Evolutionary conservation across 2,113 vertebrate genomes (phyloP), one percentile per base, ranked within the genome.

Genomic region (Sorex araneus): DNA sequence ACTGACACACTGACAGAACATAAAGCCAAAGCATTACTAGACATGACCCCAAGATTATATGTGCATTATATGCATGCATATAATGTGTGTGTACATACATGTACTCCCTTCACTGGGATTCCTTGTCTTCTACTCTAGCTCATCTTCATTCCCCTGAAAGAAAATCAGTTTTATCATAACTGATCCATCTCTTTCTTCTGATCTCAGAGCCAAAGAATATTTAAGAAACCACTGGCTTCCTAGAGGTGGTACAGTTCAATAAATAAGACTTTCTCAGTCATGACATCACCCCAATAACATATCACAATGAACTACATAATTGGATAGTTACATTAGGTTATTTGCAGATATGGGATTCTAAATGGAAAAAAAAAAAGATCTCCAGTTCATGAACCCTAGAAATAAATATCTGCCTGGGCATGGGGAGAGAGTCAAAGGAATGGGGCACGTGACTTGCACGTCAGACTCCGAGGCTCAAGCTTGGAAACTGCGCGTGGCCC

Each of bases 201-300:
- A 28, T 73, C 84, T 91, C 71, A 76, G 64, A 27, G 28, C 40
- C 71, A 79, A 67, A 89, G 76, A 81, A 80, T 23, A 85, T 36
- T 75, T 79, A 40, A 54, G 75, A 91, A 91, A 54, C 36, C 43
- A 34, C 47, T 19, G 9, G 19, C 36, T 71, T 32, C 28, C 30
- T 30, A 0, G 13, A 81, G 21, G 21, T 40, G 32, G 1, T 47
- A 7, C 40, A 45, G 27, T 70, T 23, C 50, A 30, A 75, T 64
- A 21, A 76, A n/a, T 40, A 19, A 8, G 19, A 23, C 16, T 63
- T 30, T 10, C 28, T 64, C 40, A 43, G 15, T 43, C 28, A 50
- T 54, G 36, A 45, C 66, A 32, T 54, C n/a, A 75, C 30, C 40
- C 79, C 82, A 40, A n/a, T 28, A 75, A 32, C 16, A 50, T 5